These are phyloP conservation scores for Thymallus thymallus DNA, from an alignment of 2,113 vertebrate genomes.

Conservation along the genomic window DNA sequence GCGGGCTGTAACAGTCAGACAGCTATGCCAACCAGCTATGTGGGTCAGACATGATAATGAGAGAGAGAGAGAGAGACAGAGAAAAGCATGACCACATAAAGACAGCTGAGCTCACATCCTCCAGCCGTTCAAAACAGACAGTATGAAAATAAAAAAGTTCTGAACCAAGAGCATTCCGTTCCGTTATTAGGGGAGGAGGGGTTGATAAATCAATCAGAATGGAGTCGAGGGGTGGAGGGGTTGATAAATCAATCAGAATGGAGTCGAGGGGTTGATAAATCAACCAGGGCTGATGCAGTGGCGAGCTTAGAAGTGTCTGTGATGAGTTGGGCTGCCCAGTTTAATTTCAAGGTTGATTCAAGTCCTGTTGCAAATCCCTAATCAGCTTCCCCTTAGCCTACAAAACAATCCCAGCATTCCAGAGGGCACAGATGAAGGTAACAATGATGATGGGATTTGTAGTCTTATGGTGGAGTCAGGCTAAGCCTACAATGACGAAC, in stretches of 20 bases:
- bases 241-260: not conserved
- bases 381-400: not conserved
- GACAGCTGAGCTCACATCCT: not conserved
- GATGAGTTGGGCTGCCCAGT: not conserved
- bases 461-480: not conserved
- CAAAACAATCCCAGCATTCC: constrained; percentile 59
- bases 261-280: not conserved
- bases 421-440: constrained; percentile 27
- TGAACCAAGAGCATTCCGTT: not conserved
- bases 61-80: constrained; percentile 22
- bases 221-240: not conserved
- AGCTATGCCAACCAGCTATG: constrained; percentile 57
- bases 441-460: constrained; percentile 37
- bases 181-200: not conserved
- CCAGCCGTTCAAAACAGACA: too few relatives aligned
- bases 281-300: not conserved
- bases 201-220: not conserved
- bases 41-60: constrained; percentile 67
- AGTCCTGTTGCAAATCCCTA: constrained; percentile 42
- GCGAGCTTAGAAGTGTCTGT: not conserved
- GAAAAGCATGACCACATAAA: not conserved
- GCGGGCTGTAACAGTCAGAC: constrained; percentile 36
- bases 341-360: constrained; percentile 50
- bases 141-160: not conserved
- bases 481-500: not conserved